phyloP scores from a whole-genome alignment of 2,888 invertebrate genomes.

The Pollenia amentaria region DNA sequence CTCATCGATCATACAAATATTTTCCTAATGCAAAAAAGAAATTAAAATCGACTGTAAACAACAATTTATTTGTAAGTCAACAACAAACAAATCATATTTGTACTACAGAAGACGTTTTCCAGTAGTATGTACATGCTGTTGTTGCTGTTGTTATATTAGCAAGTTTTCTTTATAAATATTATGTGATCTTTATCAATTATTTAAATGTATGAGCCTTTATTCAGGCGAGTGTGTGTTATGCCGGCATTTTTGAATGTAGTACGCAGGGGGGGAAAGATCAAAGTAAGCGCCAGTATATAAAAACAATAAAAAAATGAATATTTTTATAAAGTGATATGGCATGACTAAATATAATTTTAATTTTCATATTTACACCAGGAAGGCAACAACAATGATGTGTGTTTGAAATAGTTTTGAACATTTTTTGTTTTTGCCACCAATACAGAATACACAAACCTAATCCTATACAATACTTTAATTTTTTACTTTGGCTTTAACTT shows the following conservation, averaged over 20 bases:
- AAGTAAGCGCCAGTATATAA: slow-evolving; percentile 70
- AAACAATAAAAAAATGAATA: slow-evolving; percentile 77
- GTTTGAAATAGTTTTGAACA: background rate
- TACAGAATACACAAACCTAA: no score
- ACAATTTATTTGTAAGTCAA: slow-evolving; percentile 41
- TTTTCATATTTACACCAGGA: background rate
- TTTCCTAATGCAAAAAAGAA: slow-evolving; percentile 23
- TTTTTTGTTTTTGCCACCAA: background rate
- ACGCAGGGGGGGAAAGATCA: slow-evolving; percentile 70
- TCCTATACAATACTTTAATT: no score
- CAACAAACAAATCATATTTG: slow-evolving; percentile 33
- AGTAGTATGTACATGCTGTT: slow-evolving; percentile 7
- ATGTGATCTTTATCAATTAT: slow-evolving; percentile 43
- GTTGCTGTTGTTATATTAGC: slow-evolving; percentile 12
- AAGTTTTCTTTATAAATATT: slow-evolving; percentile 22
- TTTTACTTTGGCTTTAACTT: no score
- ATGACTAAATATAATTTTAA: slow-evolving; percentile 84
- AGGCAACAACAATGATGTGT: background rate
- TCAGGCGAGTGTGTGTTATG: slow-evolving; percentile 6
- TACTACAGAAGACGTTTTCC: background rate
- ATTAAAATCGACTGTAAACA: slow-evolving; percentile 37
- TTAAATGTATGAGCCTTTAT: slow-evolving; percentile 4
- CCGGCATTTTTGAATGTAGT: slow-evolving; percentile 37
- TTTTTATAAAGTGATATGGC: slow-evolving; percentile 84
- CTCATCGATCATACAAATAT: slow-evolving; percentile 55